These are phyloP conservation scores for Zaprionus lachaisei DNA, from an alignment of 1,140 invertebrate species.

Conservation along the genomic window DNA sequence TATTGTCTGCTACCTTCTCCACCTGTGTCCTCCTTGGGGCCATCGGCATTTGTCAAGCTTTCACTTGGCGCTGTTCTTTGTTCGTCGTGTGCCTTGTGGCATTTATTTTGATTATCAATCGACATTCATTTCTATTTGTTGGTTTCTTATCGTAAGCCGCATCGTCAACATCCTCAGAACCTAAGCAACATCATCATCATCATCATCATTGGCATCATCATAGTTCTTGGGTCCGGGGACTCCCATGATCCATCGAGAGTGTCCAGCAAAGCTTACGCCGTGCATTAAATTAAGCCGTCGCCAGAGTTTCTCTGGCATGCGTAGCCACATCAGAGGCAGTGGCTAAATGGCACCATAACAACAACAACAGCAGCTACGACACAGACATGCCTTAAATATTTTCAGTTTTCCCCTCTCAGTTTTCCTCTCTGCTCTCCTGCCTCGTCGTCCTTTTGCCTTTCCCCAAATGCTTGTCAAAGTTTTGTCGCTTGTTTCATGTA, in stretches of 20 bases:
- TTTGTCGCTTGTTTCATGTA: constrained; percentile 51
- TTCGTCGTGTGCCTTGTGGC: constrained; percentile 25
- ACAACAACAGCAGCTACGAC: constrained; percentile 13
- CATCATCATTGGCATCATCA: neutral
- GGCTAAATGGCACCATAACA: constrained; percentile 34
- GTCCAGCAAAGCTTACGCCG: constrained; percentile 52
- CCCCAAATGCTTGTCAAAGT: constrained; percentile 39
- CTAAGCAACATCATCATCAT: constrained; percentile 6
- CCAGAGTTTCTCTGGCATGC: constrained; percentile 34
- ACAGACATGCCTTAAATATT: constrained; percentile 34
- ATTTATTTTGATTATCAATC: constrained; percentile 83
- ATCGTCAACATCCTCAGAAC: constrained; percentile 11
- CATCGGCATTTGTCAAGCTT: constrained; percentile 49
- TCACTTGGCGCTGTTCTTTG: neutral
- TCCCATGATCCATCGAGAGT: constrained; percentile 33
- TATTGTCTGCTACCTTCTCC: neutral
- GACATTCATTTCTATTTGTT: constrained; percentile 83
- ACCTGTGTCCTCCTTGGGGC: neutral
- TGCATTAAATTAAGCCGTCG: constrained; percentile 10
- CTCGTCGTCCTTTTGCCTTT: neutral
- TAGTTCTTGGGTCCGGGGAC: neutral
- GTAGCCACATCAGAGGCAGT: constrained; percentile 33
- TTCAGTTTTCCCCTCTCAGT: neutral
- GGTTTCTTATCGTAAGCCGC: constrained; percentile 71
- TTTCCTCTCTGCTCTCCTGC: neutral